These are phyloP conservation scores for Graphium colonna DNA, from an alignment of 2,888 invertebrate genomes.

Conservation along the genomic window DNA sequence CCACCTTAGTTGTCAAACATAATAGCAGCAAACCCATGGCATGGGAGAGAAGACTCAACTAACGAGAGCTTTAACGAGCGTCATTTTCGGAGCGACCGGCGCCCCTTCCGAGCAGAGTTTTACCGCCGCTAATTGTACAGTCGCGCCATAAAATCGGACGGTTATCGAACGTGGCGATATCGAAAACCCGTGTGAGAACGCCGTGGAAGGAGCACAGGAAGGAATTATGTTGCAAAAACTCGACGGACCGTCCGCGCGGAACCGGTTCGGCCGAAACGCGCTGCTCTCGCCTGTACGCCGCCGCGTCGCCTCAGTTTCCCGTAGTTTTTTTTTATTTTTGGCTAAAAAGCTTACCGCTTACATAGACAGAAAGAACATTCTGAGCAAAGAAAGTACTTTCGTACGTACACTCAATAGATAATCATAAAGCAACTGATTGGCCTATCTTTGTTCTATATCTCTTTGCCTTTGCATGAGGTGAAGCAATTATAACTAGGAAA, in stretches of 20 bases:
- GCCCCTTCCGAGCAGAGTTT: neutral
- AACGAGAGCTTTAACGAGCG: slow-evolving; percentile 9
- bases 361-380: too few species aligned
- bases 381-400: too few species aligned
- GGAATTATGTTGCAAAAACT: slow-evolving; percentile 40
- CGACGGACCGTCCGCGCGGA: slow-evolving; percentile 30
- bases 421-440: too few species aligned
- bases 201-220: slow-evolving; percentile 36
- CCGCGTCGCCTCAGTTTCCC: slow-evolving; percentile 1
- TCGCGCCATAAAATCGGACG: slow-evolving; percentile 16
- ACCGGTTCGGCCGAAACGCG: slow-evolving; percentile 41
- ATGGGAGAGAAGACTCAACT: neutral
- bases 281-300: slow-evolving; percentile 8
- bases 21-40: neutral
- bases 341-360: too few species aligned
- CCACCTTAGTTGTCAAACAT: neutral
- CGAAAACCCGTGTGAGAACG: slow-evolving; percentile 37
- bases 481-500: too few species aligned
- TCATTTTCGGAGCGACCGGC: slow-evolving; percentile 8
- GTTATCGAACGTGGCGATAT: slow-evolving; percentile 27
- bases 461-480: too few species aligned
- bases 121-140: slow-evolving; percentile 20
- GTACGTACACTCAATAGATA: too few species aligned
- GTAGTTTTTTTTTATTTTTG: slow-evolving; percentile 6
- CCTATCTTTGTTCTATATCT: too few species aligned